Percentiles rank a stretch among this genome's conserved stretches.
Evolutionary conservation across 2,113 vertebrate species (phyloP).

Genomic region (Caranx ignobilis): DNA sequence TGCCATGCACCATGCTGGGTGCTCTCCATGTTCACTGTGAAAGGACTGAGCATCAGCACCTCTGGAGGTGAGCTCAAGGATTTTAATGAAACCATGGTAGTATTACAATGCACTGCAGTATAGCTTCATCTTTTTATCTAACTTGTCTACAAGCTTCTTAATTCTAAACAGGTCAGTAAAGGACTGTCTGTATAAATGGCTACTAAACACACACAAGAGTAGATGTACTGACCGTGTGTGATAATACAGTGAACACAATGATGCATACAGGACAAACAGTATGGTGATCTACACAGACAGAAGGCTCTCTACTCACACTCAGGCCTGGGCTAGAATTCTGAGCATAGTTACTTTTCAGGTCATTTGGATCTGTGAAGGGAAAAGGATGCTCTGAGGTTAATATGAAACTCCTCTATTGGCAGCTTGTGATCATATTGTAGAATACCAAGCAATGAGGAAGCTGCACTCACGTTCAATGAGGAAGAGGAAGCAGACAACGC

Average conservation of each 20-base stretch:
- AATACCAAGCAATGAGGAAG: neutral
- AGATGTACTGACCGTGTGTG: neutral
- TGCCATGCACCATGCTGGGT: too few species aligned
- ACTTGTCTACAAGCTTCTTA: too few species aligned
- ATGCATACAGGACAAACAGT: neutral
- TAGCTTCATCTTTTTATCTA: too few species aligned
- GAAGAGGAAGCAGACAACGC: constrained; percentile 93
- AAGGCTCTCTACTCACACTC: constrained; percentile 64
- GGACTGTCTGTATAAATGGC: too few species aligned
- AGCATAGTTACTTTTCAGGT: constrained; percentile 85
- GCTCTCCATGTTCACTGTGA: too few species aligned
- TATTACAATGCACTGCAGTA: too few species aligned
- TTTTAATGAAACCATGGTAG: too few species aligned
- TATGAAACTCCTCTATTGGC: neutral
- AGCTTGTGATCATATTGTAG: neutral
- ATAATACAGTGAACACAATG: neutral
- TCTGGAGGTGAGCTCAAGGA: too few species aligned
- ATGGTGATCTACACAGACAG: too few species aligned
- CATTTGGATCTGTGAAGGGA: constrained; percentile 89
- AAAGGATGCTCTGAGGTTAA: neutral
- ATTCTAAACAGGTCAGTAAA: too few species aligned
- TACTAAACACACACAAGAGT: too few species aligned
- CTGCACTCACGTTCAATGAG: constrained; percentile 93
- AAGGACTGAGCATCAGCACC: too few species aligned
- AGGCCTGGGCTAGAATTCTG: constrained; percentile 47